Conservation (phyloP, 2,888 invertebrate species). For the Fragum fragum region DNA sequence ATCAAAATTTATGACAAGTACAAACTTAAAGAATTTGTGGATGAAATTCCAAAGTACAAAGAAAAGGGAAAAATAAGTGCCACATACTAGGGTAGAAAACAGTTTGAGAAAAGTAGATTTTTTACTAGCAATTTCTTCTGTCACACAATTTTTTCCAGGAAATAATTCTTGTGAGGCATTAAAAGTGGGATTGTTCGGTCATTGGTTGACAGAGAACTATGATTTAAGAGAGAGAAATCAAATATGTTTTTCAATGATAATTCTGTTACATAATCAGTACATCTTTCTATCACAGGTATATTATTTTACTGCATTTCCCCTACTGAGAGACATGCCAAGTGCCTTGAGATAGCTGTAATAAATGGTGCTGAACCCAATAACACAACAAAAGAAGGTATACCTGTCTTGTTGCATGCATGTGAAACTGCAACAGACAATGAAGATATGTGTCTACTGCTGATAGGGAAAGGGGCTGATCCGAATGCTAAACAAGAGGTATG, state of each 20-base stretch:
- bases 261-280: background rate
- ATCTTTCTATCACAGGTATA: slow-evolving; percentile 79
- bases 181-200: too few relatives aligned
- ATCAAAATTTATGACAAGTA: too few relatives aligned
- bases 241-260: background rate
- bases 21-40: too few relatives aligned
- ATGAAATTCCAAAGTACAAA: too few relatives aligned
- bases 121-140: too few relatives aligned
- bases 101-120: too few relatives aligned
- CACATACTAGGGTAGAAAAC: too few relatives aligned
- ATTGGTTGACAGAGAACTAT: too few relatives aligned
- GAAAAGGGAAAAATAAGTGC: too few relatives aligned
- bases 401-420: slow-evolving; percentile 85
- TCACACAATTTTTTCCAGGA: too few relatives aligned
- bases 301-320: slow-evolving; percentile 85
- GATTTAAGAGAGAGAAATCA: too few relatives aligned
- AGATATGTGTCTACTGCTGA: slow-evolving; percentile 83
- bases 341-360: slow-evolving; percentile 84
- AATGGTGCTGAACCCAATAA: slow-evolving; percentile 86
- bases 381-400: slow-evolving; percentile 83
- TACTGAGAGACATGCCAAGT: slow-evolving; percentile 85
- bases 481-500: slow-evolving; percentile 83
- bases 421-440: slow-evolving; percentile 86
- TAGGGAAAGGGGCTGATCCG: slow-evolving; percentile 85
- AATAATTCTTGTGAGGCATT: too few relatives aligned